These are phyloP conservation scores for Carettochelys insculpta DNA, from an alignment of 2,113 vertebrate species.

Conservation along the genomic window DNA sequence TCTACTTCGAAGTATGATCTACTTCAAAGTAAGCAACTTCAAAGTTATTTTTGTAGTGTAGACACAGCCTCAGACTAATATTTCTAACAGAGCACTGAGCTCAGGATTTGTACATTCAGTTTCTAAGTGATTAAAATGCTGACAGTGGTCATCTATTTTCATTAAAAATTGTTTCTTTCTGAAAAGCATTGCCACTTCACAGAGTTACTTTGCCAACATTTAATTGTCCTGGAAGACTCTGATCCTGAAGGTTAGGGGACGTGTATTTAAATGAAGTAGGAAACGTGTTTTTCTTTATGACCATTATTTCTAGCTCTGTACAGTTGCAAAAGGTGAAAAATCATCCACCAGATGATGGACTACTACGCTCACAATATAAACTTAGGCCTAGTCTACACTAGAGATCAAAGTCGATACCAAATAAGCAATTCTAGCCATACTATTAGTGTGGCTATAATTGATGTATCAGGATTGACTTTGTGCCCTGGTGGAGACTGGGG, in stretches of 20 bases:
- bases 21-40: too few species aligned
- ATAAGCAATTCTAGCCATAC: too few species aligned
- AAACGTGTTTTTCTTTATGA: neutral
- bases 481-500: too few species aligned
- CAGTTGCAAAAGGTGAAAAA: slow-evolving; percentile 26
- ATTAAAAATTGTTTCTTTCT: slow-evolving; percentile 37
- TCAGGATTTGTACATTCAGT: neutral
- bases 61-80: slow-evolving; percentile 36
- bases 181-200: slow-evolving; percentile 34
- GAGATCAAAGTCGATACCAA: too few species aligned
- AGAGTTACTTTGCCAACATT: neutral
- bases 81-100: slow-evolving; percentile 9
- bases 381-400: too few species aligned
- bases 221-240: neutral
- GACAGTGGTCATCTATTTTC: slow-evolving; percentile 23
- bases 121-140: slow-evolving; percentile 5
- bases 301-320: neutral
- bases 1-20: too few species aligned
- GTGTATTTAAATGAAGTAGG: slow-evolving; percentile 20
- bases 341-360: neutral
- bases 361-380: neutral
- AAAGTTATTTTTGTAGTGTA: too few species aligned
- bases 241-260: neutral
- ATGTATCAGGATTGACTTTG: too few species aligned
- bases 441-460: too few species aligned